phyloP scores from a whole-genome alignment of 2,113 vertebrate genomes.

The Prochilodus magdalenae region DNA sequence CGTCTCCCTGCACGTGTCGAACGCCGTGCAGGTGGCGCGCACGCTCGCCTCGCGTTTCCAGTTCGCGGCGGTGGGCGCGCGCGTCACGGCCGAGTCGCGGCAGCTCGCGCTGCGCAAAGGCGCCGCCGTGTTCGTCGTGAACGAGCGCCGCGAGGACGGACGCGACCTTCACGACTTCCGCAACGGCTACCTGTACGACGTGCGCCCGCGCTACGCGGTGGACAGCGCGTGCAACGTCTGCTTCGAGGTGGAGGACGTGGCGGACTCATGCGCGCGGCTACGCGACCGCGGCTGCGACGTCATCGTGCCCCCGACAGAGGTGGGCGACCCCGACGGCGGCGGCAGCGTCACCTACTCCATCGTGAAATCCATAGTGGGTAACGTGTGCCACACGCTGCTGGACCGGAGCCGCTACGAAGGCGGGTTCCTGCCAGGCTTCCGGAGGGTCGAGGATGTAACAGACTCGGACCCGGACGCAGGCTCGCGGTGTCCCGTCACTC shows the following conservation, averaged over 20 bases:
- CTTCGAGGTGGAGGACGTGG: conserved; percentile 86
- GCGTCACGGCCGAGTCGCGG: conserved; percentile 69
- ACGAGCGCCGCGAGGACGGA: conserved; percentile 62
- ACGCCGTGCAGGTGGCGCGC: conserved; percentile 73
- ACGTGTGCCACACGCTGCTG: conserved; percentile 88
- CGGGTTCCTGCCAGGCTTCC: conserved; percentile 86
- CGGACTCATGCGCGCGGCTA: conserved; percentile 71
- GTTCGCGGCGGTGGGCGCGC: conserved; percentile 81
- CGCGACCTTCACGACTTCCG: neutral
- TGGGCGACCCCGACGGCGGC: conserved; percentile 74
- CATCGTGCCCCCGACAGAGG: conserved; percentile 78
- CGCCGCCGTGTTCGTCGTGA: conserved; percentile 84
- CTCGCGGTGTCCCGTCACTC: conserved; percentile 72
- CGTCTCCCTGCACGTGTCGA: conserved; percentile 84
- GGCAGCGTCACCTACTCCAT: conserved; percentile 84
- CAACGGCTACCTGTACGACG: conserved; percentile 76
- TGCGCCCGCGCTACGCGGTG: conserved; percentile 67
- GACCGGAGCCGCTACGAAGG: conserved; percentile 81
- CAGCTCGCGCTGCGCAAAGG: conserved; percentile 86
- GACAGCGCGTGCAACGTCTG: conserved; percentile 90
- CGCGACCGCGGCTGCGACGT: conserved; percentile 78
- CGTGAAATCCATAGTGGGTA: conserved; percentile 82
- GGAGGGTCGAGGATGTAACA: conserved; percentile 38
- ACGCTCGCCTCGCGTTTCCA: conserved; percentile 82
- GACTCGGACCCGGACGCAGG: neutral